Conservation (phyloP, 2,888 invertebrate species). For the Chrysolina oricalcia region DNA sequence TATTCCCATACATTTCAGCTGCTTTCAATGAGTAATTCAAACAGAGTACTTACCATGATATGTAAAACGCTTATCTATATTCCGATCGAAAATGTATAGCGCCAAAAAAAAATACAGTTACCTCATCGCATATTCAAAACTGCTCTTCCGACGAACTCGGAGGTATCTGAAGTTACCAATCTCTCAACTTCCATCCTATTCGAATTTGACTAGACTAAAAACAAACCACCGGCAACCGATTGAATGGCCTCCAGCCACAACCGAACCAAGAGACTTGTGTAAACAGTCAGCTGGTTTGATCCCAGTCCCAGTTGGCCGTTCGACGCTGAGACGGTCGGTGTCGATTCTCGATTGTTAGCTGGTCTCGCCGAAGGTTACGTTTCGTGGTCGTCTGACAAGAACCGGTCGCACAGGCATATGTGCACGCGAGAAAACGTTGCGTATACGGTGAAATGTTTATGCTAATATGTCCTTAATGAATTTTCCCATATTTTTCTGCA, state of each 20-base stretch:
- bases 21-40: background rate
- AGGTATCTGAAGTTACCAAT: too few species aligned
- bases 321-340: conserved; percentile 28
- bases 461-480: conserved; percentile 5
- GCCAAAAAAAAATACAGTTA: background rate
- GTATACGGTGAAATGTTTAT: conserved; percentile 16
- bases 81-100: background rate
- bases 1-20: background rate
- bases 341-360: conserved; percentile 28
- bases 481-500: background rate
- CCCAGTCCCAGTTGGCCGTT: conserved; percentile 32
- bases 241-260: conserved; percentile 24
- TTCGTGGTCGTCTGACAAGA: conserved; percentile 7
- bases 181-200: background rate
- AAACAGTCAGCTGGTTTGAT: conserved; percentile 33
- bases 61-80: background rate
- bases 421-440: conserved; percentile 20
- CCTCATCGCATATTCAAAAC: background rate
- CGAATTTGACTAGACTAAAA: conserved; percentile 23
- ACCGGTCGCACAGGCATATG: conserved; percentile 25
- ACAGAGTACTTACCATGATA: background rate
- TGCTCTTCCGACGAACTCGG: too few species aligned
- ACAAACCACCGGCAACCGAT: conserved; percentile 24
- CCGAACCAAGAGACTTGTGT: conserved; percentile 25
- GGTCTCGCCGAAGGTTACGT: conserved; percentile 20